Conservation (phyloP, 2,888 invertebrate species). For the Beris morrisii region DNA sequence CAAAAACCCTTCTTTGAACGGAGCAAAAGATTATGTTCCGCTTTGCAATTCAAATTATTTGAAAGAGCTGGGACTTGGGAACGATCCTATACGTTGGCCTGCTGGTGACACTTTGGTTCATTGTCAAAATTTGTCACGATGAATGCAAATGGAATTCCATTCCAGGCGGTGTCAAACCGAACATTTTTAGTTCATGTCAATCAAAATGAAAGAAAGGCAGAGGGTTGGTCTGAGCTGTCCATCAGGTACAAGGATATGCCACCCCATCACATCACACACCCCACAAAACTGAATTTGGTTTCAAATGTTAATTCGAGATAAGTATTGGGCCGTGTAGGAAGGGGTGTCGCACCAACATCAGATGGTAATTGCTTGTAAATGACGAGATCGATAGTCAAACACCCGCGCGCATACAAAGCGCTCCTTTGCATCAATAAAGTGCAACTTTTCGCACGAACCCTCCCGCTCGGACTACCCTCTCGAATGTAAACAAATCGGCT, state of each 20-base stretch:
- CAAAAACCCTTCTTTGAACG: no score
- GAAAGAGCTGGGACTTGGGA: conserved; percentile 1
- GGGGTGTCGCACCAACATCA: conserved; percentile 11
- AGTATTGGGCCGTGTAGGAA: neutral
- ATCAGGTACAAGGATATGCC: no score
- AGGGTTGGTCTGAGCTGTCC: no score
- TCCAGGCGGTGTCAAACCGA: conserved; percentile 13
- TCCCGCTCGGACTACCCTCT: conserved; percentile 12
- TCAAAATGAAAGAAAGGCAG: conserved; percentile 10
- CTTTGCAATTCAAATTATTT: conserved; percentile 25
- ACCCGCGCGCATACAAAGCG: conserved; percentile 28
- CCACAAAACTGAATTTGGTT: neutral
- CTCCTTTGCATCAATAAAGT: conserved; percentile 33
- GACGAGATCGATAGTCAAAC: conserved; percentile 32
- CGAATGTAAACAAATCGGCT: conserved; percentile 37
- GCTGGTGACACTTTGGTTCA: conserved; percentile 14
- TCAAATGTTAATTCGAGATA: neutral
- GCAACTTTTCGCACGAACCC: conserved; percentile 36
- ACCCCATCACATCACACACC: neutral
- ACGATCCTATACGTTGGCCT: neutral
- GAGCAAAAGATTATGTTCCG: neutral
- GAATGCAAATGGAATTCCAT: conserved; percentile 28
- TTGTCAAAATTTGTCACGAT: conserved; percentile 27
- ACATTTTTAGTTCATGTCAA: conserved; percentile 15
- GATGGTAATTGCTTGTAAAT: conserved; percentile 25